Evolutionary conservation across 2,113 vertebrate genomes (phyloP).

Genomic region (Salvelinus alpinus): DNA sequence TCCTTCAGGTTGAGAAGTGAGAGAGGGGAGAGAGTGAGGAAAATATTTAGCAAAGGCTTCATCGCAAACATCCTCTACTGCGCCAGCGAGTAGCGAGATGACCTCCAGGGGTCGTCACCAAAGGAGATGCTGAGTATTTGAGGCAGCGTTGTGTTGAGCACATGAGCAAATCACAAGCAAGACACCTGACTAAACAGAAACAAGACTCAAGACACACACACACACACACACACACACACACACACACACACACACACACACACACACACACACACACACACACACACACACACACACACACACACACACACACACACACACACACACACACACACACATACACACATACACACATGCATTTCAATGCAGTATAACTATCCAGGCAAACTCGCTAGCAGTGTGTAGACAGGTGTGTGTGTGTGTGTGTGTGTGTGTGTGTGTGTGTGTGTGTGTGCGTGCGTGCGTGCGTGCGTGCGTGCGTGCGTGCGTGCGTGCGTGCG

Average conservation of each 20-base stretch:
- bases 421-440: slow-evolving; percentile 12
- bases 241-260: too few species aligned
- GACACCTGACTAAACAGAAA: neutral
- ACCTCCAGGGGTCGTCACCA: neutral
- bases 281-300: too few species aligned
- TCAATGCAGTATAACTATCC: slow-evolving; percentile 20
- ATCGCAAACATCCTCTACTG: neutral
- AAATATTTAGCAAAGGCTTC: slow-evolving; percentile 10
- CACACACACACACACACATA: too few species aligned
- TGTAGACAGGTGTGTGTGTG: neutral
- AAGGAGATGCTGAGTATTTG: slow-evolving; percentile 5
- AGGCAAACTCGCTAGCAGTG: slow-evolving; percentile 25
- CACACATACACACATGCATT: slow-evolving; percentile 55
- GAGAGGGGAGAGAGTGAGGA: slow-evolving; percentile 58
- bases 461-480: too few species aligned
- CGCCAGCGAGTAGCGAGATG: neutral
- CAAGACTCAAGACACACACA: slow-evolving; percentile 28
- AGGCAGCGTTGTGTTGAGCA: slow-evolving; percentile 3
- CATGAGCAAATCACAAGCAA: slow-evolving; percentile 21
- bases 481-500: too few species aligned
- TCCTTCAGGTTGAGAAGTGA: slow-evolving; percentile 80
- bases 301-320: too few species aligned
- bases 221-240: too few species aligned
- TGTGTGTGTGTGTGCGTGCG: neutral
- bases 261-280: too few species aligned